Conservation (phyloP, 2,888 invertebrate species). For the Diogma glabrata region DNA sequence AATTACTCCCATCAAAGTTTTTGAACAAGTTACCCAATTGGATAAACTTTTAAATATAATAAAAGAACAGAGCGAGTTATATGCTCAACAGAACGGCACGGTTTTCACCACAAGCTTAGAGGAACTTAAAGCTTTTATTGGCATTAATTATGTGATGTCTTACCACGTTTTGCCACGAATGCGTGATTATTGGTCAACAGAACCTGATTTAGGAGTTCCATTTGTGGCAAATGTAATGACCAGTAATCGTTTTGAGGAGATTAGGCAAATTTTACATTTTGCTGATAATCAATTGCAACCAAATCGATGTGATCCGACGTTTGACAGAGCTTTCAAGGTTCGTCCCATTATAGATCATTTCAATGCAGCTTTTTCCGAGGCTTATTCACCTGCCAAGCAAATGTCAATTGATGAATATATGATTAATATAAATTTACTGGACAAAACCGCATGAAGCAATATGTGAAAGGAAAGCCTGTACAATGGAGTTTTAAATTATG, state of each 20-base stretch:
- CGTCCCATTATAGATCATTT: background rate
- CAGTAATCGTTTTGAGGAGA: background rate
- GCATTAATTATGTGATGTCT: background rate
- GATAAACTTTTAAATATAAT: background rate
- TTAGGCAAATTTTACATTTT: background rate
- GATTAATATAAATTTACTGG: too few species aligned
- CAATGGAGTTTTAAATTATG: background rate
- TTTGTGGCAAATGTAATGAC: background rate
- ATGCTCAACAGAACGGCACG: background rate
- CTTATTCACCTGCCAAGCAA: too few species aligned
- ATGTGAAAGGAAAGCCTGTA: background rate
- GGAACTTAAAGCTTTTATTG: background rate
- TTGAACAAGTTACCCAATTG: background rate
- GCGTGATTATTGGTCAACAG: background rate
- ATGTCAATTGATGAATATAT: too few species aligned
- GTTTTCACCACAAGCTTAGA: background rate
- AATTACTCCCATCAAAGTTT: too few species aligned
- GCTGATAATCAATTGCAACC: background rate
- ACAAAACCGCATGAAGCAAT: too few species aligned
- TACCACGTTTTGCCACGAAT: background rate
- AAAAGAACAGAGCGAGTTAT: background rate
- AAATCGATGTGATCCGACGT: too few species aligned
- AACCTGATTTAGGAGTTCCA: background rate
- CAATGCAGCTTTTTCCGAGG: constrained; percentile 12
- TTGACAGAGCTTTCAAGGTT: background rate